phyloP scores from a whole-genome alignment of 1,140 invertebrate genomes.

The Melanaphis sacchari region DNA sequence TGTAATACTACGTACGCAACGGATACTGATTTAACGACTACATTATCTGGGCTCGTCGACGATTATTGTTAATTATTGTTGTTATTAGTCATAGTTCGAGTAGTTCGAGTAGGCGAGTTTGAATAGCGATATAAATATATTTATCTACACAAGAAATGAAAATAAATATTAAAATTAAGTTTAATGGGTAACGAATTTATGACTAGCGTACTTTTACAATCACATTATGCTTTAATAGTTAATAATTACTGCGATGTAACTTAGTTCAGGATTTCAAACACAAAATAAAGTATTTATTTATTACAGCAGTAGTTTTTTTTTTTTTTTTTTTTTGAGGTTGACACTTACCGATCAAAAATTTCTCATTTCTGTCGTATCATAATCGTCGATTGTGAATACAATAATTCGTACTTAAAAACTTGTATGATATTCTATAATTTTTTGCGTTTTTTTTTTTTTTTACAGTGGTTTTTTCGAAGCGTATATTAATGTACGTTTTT shows the following conservation, averaged over 20 bases:
- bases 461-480: too few relatives aligned
- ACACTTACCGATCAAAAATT: neutral
- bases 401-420: too few relatives aligned
- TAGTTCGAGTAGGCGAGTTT: neutral
- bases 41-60: neutral
- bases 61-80: neutral
- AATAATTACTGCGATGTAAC: neutral
- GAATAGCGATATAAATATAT: too few relatives aligned
- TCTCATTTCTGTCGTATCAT: too few relatives aligned
- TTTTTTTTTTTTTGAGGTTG: neutral
- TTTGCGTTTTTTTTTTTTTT: too few relatives aligned
- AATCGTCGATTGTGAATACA: too few relatives aligned
- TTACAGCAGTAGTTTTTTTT: neutral
- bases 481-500: too few relatives aligned
- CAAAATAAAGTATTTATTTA: neutral
- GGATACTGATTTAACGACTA: neutral
- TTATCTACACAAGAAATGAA: neutral
- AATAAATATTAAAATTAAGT: slow-evolving; percentile 1
- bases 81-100: neutral
- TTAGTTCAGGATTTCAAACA: neutral
- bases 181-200: neutral
- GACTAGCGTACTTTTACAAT: neutral
- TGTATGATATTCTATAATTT: too few relatives aligned
- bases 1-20: neutral
- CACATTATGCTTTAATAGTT: neutral